A percentile compares a stretch with the other conserved stretches of the same genome.
Conservation (phyloP, 2,113 vertebrate species). For the Rhinolophus sinicus region DNA sequence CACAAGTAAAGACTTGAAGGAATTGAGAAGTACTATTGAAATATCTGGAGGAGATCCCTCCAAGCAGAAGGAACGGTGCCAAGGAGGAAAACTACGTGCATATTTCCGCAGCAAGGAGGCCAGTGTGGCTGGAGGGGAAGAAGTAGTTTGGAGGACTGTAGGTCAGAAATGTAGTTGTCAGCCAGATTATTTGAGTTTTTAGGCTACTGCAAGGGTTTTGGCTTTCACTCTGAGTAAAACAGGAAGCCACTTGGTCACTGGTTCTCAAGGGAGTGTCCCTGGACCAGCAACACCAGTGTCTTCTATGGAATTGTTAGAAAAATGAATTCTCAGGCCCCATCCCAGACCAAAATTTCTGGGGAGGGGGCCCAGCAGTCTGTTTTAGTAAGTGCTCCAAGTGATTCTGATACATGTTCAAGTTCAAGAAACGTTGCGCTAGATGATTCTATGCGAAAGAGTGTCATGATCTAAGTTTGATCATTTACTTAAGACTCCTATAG, state of each 20-base stretch:
- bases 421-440: not conserved
- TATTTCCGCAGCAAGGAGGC: not conserved
- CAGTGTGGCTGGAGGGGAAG: not conserved
- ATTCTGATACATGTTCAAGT: not conserved
- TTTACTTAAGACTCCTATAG: not conserved
- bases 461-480: not conserved
- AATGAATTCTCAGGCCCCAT: not conserved
- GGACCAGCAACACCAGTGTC: not conserved
- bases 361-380: not conserved
- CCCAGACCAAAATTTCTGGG: not conserved
- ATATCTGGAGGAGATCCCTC: not conserved
- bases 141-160: not conserved
- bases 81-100: not conserved
- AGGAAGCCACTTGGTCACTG: not conserved
- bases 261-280: not conserved
- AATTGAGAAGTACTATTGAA: not conserved
- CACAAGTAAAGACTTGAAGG: not conserved
- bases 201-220: not conserved
- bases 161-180: not conserved
- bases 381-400: not conserved
- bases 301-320: not conserved
- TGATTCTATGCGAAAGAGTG: not conserved
- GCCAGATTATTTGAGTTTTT: not conserved
- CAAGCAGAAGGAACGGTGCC: rapidly evolving
- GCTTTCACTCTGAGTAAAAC: not conserved